phyloP scores from a whole-genome alignment of 2,797 vertebrate species.

The Sebastes iracundus region DNA sequence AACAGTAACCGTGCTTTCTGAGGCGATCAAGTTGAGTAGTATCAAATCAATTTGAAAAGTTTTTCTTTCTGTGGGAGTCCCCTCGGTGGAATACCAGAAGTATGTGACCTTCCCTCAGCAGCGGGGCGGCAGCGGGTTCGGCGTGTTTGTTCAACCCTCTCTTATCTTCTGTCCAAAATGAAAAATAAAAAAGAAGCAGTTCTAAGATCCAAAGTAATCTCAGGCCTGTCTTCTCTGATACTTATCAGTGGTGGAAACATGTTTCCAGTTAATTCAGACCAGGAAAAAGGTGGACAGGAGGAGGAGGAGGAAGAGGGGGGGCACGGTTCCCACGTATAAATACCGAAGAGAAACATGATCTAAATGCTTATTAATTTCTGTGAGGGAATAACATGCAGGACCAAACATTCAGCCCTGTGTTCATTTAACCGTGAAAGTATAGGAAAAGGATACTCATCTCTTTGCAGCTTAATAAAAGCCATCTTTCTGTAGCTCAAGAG shows the following conservation, averaged over 20 bases:
- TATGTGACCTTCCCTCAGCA: slow-evolving; percentile 54
- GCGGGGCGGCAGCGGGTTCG: slow-evolving; percentile 38
- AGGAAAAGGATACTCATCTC: slow-evolving; percentile 56
- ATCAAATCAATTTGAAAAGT: slow-evolving; percentile 61
- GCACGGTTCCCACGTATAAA: slow-evolving; percentile 49
- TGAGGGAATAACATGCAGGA: slow-evolving; percentile 46
- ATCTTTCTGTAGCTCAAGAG: slow-evolving; percentile 51
- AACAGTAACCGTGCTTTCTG: slow-evolving; percentile 55
- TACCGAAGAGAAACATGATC: slow-evolving; percentile 66
- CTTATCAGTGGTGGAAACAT: slow-evolving; percentile 70
- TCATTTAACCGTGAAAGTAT: slow-evolving; percentile 60
- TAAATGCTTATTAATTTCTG: slow-evolving; percentile 67
- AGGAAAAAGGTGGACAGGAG: slow-evolving; percentile 50
- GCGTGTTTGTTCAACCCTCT: slow-evolving; percentile 67
- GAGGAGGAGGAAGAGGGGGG: neutral
- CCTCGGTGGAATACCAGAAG: slow-evolving; percentile 64
- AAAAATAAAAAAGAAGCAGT: slow-evolving; percentile 62
- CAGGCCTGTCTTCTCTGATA: slow-evolving; percentile 69
- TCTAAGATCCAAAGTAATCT: slow-evolving; percentile 70
- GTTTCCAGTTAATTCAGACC: slow-evolving; percentile 73
- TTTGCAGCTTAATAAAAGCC: slow-evolving; percentile 63
- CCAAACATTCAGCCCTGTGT: slow-evolving; percentile 33
- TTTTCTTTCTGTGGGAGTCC: slow-evolving; percentile 49
- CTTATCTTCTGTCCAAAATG: slow-evolving; percentile 62
- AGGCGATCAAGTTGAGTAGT: slow-evolving; percentile 49